These are phyloP conservation scores for Achatina immaculata DNA, from an alignment of 1,140 invertebrate genomes.

Conservation along the genomic window DNA sequence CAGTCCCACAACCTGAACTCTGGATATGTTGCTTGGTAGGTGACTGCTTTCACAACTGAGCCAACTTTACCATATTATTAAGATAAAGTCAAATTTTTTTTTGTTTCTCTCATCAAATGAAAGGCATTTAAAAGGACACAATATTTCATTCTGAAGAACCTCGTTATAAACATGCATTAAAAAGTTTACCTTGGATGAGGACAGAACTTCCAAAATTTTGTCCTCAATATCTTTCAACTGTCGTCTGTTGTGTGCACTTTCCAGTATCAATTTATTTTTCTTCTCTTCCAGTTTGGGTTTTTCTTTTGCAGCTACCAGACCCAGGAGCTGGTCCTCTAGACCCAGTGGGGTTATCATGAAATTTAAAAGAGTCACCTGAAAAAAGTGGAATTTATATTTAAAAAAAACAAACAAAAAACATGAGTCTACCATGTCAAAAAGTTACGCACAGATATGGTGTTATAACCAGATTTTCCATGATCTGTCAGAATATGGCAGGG, in stretches of 20 bases:
- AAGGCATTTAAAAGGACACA: no score
- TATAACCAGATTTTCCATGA: no score
- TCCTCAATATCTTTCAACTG: constrained; percentile 94
- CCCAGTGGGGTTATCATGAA: constrained; percentile 72
- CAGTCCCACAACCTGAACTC: no score
- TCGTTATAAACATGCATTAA: no score
- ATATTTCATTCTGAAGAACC: no score
- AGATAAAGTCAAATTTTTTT: no score
- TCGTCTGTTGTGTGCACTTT: constrained; percentile 90
- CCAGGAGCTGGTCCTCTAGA: constrained; percentile 70
- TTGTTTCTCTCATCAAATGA: no score
- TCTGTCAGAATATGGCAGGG: no score
- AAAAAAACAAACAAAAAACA: neutral
- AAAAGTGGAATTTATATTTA: neutral
- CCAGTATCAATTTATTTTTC: constrained; percentile 91
- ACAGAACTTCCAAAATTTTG: constrained; percentile 90
- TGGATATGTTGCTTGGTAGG: no score
- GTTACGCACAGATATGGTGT: no score
- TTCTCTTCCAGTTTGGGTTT: constrained; percentile 83
- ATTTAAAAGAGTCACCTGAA: constrained; percentile 69
- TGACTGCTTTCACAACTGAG: no score
- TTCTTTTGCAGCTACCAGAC: constrained; percentile 71
- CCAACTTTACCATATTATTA: no score
- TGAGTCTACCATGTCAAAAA: neutral
- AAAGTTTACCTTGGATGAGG: constrained; percentile 71